Percentiles rank a stretch among this genome's conserved stretches.
These are phyloP conservation scores for Lycocerus yunnanus DNA, from an alignment of 2,888 invertebrate species.

Conservation along the genomic window DNA sequence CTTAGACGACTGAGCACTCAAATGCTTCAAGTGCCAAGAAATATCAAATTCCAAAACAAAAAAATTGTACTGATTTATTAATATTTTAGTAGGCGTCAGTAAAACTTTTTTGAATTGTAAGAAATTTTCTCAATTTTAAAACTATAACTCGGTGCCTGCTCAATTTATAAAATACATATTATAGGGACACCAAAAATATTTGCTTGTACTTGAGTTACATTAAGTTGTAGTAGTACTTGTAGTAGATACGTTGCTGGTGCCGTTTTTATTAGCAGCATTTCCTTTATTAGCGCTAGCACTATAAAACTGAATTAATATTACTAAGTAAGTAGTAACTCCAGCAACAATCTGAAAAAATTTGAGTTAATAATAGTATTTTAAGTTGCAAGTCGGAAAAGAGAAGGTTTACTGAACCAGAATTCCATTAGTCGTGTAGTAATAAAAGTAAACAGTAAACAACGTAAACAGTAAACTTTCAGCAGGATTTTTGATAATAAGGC, in stretches of 20 bases:
- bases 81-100: neutral
- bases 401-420: too few relatives aligned
- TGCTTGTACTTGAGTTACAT: neutral
- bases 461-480: neutral
- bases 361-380: too few relatives aligned
- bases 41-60: neutral
- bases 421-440: too few relatives aligned
- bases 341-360: constrained; percentile 43
- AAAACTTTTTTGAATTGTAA: neutral
- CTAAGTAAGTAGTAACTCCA: constrained; percentile 45
- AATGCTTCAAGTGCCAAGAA: neutral
- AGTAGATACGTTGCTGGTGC: neutral
- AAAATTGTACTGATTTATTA: neutral
- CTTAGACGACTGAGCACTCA: neutral
- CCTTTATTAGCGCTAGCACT: constrained; percentile 27
- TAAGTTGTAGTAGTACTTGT: neutral
- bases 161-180: neutral
- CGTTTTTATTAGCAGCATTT: neutral
- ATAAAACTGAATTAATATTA: constrained; percentile 46
- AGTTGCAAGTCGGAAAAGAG: too few relatives aligned
- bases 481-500: neutral
- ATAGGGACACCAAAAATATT: neutral
- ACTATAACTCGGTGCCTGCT: neutral
- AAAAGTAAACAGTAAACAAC: too few relatives aligned
- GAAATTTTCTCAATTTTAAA: too few relatives aligned